Percentiles rank a stretch among this genome's conserved stretches.
These are phyloP conservation scores for Siphamia tubifer DNA, from an alignment of 2,113 vertebrate species.

Conservation along the genomic window DNA sequence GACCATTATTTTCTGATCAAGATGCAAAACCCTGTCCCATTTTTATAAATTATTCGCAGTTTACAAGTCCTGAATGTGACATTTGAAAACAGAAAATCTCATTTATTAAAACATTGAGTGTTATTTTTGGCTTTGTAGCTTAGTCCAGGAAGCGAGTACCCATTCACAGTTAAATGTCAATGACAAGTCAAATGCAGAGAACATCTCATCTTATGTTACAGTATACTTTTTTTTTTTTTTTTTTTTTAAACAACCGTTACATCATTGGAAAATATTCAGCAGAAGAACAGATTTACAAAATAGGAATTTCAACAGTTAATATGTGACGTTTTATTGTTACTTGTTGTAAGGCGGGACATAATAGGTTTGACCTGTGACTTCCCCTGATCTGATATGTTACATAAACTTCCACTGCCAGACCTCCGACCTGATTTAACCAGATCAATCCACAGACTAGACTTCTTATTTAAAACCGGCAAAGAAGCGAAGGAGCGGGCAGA, in stretches of 20 bases:
- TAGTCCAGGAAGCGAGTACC: slow-evolving; percentile 40
- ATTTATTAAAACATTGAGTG: neutral
- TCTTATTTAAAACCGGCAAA: slow-evolving; percentile 10
- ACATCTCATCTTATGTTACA: slow-evolving; percentile 42
- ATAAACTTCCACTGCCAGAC: slow-evolving; percentile 29
- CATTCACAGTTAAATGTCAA: slow-evolving; percentile 53
- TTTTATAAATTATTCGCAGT: neutral
- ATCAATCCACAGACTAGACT: slow-evolving; percentile 8
- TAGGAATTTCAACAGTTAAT: slow-evolving; percentile 53
- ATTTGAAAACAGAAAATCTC: no score
- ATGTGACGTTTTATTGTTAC: slow-evolving; percentile 12
- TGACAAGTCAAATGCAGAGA: slow-evolving; percentile 46
- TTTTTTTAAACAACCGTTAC: slow-evolving; percentile 46
- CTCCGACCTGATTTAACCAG: neutral
- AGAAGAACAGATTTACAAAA: slow-evolving; percentile 61
- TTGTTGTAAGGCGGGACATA: slow-evolving; percentile 38
- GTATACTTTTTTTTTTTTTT: slow-evolving; percentile 38
- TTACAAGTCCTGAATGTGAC: slow-evolving; percentile 6
- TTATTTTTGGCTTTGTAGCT: slow-evolving; percentile 53
- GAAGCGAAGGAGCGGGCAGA: slow-evolving; percentile 9
- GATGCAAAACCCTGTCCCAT: neutral
- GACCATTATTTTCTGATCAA: neutral
- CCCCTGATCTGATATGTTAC: slow-evolving; percentile 52
- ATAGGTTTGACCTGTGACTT: slow-evolving; percentile 26
- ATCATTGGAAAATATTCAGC: slow-evolving; percentile 62